phyloP scores from a whole-genome alignment of 2,797 vertebrate genomes.

The Clarias pachynema region DNA sequence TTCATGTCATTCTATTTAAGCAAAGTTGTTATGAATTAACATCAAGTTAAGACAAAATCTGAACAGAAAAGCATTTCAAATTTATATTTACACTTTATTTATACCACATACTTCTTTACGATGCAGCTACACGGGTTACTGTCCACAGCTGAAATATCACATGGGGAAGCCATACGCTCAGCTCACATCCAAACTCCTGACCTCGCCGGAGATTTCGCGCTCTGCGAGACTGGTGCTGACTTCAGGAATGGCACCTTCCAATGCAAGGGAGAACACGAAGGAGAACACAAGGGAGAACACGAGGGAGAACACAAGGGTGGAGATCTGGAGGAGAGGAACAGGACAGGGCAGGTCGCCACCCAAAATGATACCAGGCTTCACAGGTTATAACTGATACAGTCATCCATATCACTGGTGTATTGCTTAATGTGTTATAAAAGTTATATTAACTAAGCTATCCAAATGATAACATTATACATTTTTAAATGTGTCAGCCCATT shows the following conservation, averaged over 20 bases:
- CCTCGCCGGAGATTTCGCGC: conserved; percentile 59
- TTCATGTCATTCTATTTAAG: background rate
- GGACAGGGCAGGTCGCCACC: conserved; percentile 45
- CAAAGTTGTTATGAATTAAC: background rate
- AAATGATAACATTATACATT: background rate
- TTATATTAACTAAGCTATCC: background rate
- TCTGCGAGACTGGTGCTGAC: conserved; percentile 63
- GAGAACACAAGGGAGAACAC: background rate
- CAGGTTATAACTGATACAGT: conserved; percentile 65
- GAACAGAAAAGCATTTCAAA: background rate
- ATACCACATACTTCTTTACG: background rate
- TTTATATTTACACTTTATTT: background rate
- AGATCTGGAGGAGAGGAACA: conserved; percentile 46
- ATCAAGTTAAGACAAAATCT: background rate
- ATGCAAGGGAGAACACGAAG: background rate
- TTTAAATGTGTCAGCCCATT: too few relatives aligned
- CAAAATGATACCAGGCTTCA: conserved; percentile 77
- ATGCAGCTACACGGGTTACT: conserved; percentile 78
- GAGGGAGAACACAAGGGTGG: background rate
- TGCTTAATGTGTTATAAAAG: background rate
- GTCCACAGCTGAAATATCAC: conserved; percentile 78
- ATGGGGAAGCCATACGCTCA: conserved; percentile 75
- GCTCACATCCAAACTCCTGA: conserved; percentile 72
- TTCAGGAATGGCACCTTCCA: conserved; percentile 31
- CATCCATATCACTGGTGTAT: background rate